Conservation (phyloP, 1,140 invertebrate species). For the Aphelinus atriplicis region DNA sequence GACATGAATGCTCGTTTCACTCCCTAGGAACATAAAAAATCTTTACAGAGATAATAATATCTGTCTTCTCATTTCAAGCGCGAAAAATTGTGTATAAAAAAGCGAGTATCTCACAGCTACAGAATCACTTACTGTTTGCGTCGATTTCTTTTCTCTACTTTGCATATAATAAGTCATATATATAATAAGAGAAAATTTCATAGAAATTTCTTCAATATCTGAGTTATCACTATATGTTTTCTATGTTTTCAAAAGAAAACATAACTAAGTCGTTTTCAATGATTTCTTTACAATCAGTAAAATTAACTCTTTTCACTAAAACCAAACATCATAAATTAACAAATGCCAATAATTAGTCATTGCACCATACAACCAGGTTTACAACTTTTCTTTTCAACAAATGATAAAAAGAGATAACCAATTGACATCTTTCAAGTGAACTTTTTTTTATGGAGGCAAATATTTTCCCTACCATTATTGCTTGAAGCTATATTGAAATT, state of each 20-base stretch:
- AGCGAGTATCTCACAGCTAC: constrained; percentile 8
- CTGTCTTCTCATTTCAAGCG: no score
- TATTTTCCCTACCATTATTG: neutral
- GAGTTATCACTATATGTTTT: no score
- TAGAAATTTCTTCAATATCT: neutral
- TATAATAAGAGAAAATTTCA: constrained; percentile 14
- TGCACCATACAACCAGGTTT: no score
- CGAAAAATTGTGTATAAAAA: constrained; percentile 19
- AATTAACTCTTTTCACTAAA: no score
- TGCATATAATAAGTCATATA: neutral
- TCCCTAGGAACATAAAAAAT: no score
- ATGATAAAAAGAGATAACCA: neutral
- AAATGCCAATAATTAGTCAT: no score
- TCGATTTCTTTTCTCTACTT: constrained; percentile 18
- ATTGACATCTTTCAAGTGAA: constrained; percentile 17
- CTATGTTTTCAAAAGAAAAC: no score
- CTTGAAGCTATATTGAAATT: constrained; percentile 29
- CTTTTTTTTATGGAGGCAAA: constrained; percentile 3
- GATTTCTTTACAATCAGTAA: no score
- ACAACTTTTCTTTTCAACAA: neutral
- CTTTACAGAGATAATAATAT: no score
- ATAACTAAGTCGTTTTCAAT: no score
- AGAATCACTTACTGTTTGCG: constrained; percentile 20
- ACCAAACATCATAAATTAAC: no score
- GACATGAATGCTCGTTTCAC: no score